Evolutionary conservation across 2,888 invertebrate species (phyloP).

Genomic region (Aphidoletes aphidimyza): DNA sequence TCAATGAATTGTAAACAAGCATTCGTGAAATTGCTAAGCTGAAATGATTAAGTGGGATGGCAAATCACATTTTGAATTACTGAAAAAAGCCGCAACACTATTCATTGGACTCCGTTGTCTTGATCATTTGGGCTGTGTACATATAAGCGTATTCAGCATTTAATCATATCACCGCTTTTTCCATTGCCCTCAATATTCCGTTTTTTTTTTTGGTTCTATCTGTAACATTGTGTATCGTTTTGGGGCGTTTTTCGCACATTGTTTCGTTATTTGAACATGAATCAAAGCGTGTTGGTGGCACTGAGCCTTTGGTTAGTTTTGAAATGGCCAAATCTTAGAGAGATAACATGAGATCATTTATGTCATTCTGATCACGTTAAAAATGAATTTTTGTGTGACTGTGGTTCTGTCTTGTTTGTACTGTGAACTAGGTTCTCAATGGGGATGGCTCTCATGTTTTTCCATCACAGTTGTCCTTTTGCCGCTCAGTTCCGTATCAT

Average conservation of each 20-base stretch:
- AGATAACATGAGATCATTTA: background rate
- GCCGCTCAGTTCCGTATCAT: background rate
- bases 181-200: too few species aligned
- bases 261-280: background rate
- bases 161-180: slow-evolving; percentile 1
- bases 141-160: slow-evolving; percentile 22
- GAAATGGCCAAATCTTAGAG: background rate
- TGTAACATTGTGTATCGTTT: background rate
- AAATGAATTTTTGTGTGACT: slow-evolving; percentile 45
- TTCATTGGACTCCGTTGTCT: too few species aligned
- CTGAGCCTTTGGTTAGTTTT: background rate
- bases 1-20: slow-evolving; percentile 48
- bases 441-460: background rate
- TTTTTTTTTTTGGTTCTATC: too few species aligned
- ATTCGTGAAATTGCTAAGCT: background rate
- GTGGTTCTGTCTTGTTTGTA: background rate
- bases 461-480: background rate
- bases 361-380: slow-evolving; percentile 13
- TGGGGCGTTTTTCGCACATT: slow-evolving; percentile 1
- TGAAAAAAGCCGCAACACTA: background rate
- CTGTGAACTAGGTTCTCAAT: background rate
- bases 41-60: background rate
- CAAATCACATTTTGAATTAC: background rate
- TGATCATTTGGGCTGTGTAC: too few species aligned
- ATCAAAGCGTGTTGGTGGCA: background rate